phyloP scores from a whole-genome alignment of 2,888 invertebrate genomes.

The Nemoura dubitans region DNA sequence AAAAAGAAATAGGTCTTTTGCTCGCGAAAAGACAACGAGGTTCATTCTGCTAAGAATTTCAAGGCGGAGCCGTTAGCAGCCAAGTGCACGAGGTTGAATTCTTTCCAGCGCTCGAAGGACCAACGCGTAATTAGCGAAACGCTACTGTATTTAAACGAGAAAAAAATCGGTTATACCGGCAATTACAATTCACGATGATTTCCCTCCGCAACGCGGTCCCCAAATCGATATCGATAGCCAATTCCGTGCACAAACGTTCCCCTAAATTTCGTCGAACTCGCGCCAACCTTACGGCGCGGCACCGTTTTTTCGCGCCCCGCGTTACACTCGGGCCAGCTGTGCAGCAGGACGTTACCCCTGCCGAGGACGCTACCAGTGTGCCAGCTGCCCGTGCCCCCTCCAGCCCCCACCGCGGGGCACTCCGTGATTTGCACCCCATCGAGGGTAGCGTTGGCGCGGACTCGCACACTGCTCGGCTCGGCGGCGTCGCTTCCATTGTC shows the following conservation, averaged over 20 bases:
- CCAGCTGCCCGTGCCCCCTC: slow-evolving; percentile 15
- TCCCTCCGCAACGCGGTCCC: not conserved
- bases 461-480: not conserved
- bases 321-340: not conserved
- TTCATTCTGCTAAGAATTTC: not conserved
- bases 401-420: not conserved
- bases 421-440: slow-evolving; percentile 15
- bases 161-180: too few species aligned
- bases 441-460: not conserved
- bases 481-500: slow-evolving; percentile 29
- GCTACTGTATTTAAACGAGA: not conserved
- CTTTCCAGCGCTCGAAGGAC: not conserved
- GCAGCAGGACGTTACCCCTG: slow-evolving; percentile 7
- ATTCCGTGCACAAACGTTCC: not conserved
- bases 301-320: not conserved
- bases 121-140: not conserved
- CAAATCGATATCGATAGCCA: not conserved
- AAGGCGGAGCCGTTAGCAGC: not conserved
- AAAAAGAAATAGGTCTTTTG: not conserved
- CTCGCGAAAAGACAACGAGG: not conserved
- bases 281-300: not conserved
- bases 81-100: not conserved
- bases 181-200: not conserved
- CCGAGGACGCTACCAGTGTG: slow-evolving; percentile 16
- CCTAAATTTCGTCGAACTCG: not conserved